Conservation (phyloP, 92 coral and sea anemone genomes). For the Phenganax subtilis region DNA sequence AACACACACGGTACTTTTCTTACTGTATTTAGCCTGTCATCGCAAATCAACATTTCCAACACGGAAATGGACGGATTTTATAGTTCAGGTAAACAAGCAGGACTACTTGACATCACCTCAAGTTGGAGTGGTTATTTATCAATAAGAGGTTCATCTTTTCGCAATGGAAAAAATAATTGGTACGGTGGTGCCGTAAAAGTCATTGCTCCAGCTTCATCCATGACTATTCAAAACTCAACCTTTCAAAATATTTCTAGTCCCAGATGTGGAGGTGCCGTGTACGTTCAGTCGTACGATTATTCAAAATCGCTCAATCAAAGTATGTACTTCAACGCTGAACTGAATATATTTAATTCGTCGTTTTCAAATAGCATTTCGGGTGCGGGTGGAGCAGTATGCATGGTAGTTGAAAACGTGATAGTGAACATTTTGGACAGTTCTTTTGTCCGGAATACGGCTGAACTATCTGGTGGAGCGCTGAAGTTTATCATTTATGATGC, state of each 20-base stretch:
- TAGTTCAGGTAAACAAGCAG: background rate
- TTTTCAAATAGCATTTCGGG: constrained; percentile 22
- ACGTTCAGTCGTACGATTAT: background rate
- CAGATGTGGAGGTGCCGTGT: constrained; percentile 10
- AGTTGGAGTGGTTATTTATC: constrained; percentile 12
- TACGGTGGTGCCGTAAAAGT: constrained; percentile 30
- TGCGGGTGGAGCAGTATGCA: constrained; percentile 22
- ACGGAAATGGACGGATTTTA: background rate
- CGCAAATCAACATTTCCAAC: background rate
- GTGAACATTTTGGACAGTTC: background rate
- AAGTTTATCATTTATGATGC: background rate
- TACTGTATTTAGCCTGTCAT: background rate
- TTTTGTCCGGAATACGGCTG: constrained; percentile 4
- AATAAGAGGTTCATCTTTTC: constrained; percentile 11
- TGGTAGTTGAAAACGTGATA: background rate
- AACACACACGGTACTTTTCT: constrained; percentile 16
- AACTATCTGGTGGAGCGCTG: constrained; percentile 4
- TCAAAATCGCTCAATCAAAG: background rate
- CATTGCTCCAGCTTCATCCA: background rate
- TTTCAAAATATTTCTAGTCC: constrained; percentile 6
- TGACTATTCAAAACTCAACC: constrained; percentile 13
- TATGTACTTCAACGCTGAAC: background rate
- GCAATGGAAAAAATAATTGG: background rate
- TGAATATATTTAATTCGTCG: constrained; percentile 11
- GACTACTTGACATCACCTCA: constrained; percentile 3